Evolutionary conservation across 2,113 vertebrate genomes (phyloP).

Genomic region (Aramus guarauna): DNA sequence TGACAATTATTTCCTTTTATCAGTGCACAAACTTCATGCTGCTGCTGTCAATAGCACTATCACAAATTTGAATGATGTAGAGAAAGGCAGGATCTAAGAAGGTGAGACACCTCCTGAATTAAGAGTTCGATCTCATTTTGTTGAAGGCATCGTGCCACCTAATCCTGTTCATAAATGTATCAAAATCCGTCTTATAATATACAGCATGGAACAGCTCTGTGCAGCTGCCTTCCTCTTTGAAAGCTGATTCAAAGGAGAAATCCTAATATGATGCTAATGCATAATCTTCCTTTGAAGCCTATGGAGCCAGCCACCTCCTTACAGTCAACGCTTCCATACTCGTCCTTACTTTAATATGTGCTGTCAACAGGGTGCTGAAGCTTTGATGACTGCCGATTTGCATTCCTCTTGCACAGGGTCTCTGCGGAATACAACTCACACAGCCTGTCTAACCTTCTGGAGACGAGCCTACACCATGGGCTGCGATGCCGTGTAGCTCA

Average conservation of each 20-base stretch:
- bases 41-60: neutral
- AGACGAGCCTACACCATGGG: rapidly evolving
- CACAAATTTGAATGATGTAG: neutral
- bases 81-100: neutral
- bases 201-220: neutral
- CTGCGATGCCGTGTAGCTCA: neutral
- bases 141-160: neutral
- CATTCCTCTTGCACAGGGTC: neutral
- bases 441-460: neutral
- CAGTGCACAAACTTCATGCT: neutral
- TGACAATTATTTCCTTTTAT: neutral
- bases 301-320: neutral
- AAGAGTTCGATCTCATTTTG: neutral
- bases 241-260: neutral
- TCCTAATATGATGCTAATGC: neutral
- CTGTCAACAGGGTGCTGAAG: neutral
- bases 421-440: neutral
- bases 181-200: neutral
- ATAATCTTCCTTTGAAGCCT: neutral
- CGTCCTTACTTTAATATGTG: neutral
- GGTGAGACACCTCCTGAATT: neutral
- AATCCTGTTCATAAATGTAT: neutral
- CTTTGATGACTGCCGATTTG: neutral
- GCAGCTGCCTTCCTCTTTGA: neutral
- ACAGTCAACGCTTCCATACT: neutral